These are phyloP conservation scores for Geodia barretti DNA, from an alignment of 37 sponge, comb jelly and placozoan genomes.

Conservation along the genomic window DNA sequence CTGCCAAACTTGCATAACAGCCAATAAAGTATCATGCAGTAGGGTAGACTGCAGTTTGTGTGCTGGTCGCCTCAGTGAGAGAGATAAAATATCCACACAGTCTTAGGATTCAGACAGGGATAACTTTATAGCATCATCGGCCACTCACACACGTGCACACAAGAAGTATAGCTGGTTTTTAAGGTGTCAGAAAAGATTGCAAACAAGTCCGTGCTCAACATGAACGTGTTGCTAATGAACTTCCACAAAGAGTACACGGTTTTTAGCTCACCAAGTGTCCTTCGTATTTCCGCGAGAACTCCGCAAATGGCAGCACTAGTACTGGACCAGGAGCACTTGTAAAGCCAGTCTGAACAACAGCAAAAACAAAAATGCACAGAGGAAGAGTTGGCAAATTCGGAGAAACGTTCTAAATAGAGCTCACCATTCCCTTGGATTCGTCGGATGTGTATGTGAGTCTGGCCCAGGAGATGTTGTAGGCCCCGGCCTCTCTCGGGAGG, in stretches of 20 bases:
- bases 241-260: conserved; percentile 5
- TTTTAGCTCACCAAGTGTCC: conserved; percentile 66
- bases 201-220: too few species aligned
- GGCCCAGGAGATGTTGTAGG: conserved; percentile 85
- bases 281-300: conserved; percentile 69
- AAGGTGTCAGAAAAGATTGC: too few species aligned
- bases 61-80: not conserved
- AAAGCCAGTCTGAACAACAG: conserved; percentile 43
- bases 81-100: not conserved
- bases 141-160: not conserved
- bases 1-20: too few species aligned
- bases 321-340: conserved; percentile 83
- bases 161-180: too few species aligned
- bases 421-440: conserved; percentile 7
- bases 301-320: conserved; percentile 41
- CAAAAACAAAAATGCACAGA: not conserved
- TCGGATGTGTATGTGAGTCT: conserved; percentile 52
- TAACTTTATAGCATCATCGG: not conserved
- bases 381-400: not conserved
- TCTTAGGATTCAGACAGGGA: not conserved
- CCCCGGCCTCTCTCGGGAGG: conserved; percentile 39
- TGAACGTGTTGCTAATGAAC: too few species aligned
- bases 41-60: too few species aligned
- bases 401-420: not conserved
- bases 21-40: too few species aligned